Conservation (phyloP, 2,797 vertebrate species). For the Thripadectes ignobilis region DNA sequence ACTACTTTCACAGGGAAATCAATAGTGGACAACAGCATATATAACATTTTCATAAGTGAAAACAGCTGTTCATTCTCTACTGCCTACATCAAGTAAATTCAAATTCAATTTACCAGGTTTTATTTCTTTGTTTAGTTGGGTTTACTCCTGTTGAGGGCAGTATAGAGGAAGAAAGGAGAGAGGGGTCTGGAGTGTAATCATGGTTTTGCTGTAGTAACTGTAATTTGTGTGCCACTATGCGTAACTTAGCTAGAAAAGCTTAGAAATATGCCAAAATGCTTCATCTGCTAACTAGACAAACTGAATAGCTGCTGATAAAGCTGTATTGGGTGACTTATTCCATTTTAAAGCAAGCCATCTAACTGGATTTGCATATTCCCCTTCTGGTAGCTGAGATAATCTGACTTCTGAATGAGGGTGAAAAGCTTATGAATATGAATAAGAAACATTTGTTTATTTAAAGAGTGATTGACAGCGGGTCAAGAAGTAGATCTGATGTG, state of each 20-base stretch:
- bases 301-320: not conserved
- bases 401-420: not conserved
- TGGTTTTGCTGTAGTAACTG: not conserved
- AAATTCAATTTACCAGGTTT: not conserved
- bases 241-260: not conserved
- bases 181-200: not conserved
- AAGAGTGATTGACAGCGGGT: not conserved
- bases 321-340: not conserved
- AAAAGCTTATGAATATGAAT: constrained; percentile 1
- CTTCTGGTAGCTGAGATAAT: constrained; percentile 15
- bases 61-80: not conserved
- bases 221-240: not conserved
- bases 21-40: not conserved
- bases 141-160: not conserved
- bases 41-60: not conserved
- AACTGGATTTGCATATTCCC: not conserved
- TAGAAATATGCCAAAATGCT: not conserved
- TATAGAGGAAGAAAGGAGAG: not conserved
- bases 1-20: not conserved
- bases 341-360: not conserved
- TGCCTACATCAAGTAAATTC: not conserved
- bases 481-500: not conserved
- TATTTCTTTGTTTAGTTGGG: not conserved
- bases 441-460: constrained; percentile 8
- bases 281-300: constrained; percentile 1